These are phyloP conservation scores for Genyomyrus donnyi DNA, from an alignment of 2,113 vertebrate genomes.

Conservation along the genomic window DNA sequence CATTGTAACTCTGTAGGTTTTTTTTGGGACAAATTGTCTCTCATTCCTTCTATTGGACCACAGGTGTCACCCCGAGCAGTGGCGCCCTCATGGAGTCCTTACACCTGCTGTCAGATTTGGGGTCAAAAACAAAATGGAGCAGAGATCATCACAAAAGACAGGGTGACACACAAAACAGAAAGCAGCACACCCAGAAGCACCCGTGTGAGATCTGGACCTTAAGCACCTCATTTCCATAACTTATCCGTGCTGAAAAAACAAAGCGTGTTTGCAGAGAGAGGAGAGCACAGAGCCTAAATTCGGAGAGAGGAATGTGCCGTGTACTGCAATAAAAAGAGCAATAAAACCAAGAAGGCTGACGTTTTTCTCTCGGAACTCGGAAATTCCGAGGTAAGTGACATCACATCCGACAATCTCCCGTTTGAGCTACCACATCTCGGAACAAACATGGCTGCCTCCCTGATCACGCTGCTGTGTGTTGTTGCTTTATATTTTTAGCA, in stretches of 20 bases:
- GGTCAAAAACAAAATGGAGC: not conserved
- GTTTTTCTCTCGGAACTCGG: too few species aligned
- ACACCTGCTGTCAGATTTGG: not conserved
- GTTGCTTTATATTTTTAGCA: too few species aligned
- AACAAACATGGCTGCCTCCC: too few species aligned
- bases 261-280: not conserved
- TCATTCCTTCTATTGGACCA: not conserved
- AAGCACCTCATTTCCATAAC: not conserved
- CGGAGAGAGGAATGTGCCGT: not conserved
- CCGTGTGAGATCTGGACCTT: not conserved
- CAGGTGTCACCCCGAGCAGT: not conserved
- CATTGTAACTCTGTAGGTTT: not conserved
- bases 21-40: not conserved
- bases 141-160: not conserved
- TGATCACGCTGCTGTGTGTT: too few species aligned
- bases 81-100: not conserved
- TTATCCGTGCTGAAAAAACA: not conserved
- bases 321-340: not conserved
- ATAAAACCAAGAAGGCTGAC: not conserved
- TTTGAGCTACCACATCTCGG: too few species aligned
- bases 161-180: not conserved
- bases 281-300: too few species aligned
- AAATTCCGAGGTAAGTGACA: too few species aligned
- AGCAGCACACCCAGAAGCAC: not conserved
- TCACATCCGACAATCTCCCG: too few species aligned